Base-by-base conservation (phyloP, 2,797 vertebrate species). In the Chloroceryle amazona region DNA sequence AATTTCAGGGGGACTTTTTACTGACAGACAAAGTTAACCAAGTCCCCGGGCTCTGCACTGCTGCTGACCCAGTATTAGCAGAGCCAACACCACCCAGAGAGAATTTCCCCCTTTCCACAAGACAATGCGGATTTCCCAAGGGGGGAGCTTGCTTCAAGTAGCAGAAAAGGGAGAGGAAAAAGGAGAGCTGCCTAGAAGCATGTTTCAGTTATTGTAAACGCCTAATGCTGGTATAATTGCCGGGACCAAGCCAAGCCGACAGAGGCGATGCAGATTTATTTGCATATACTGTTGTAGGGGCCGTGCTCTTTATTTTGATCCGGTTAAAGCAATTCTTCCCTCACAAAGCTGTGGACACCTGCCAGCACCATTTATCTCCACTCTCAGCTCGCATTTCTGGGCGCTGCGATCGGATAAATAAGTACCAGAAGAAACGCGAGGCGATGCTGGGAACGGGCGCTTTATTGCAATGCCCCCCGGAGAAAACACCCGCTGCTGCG, bases 331-430 rank as follows among this genome's bases (percentile, higher is more conserved):
- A 79, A 93, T 87, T 92, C 93, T 75, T 84, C 81, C 90, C 83
- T 49, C 83, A 75, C 96, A 86, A 89, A 95, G 95, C 95, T 73
- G 23, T 84, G 96, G 90, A 86, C 17, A 82, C 76, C 81, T 39
- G 92, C 95, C 96, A 96, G 96, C 29, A 3, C 52, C 81, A 62
- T 84, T 92, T 72, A 86, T 93, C 96, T 68, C 83, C 19, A 2
- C 70, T 73, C 89, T 23, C 89, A 35, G 47, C 66, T 61, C 39
- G 85, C 29, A 58, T 66, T 73, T 88, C 92, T 82, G 90, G 90
- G 93, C 13, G n/a, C 90, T 70, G 33, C 2, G 5, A 81, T 26
- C 3, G 19, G 25, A 72, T 46, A 57, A 96, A 96, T 37, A 13
- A 39, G 39, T 39, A 39, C 39, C 39, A 39, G 39, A 39, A 39